Evolutionary conservation across 2,888 invertebrate species (phyloP).

Genomic region (Tipula lateralis): DNA sequence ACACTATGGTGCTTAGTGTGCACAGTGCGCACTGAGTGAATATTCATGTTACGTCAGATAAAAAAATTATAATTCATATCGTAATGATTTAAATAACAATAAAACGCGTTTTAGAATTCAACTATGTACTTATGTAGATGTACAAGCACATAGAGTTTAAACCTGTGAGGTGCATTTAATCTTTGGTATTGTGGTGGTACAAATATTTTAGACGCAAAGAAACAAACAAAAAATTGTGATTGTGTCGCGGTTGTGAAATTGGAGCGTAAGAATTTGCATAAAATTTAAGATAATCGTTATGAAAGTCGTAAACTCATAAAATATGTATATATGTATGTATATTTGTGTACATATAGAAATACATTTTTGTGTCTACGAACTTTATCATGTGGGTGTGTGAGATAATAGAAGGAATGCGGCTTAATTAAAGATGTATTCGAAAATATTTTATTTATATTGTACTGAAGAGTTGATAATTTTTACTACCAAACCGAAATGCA

Average conservation of each 20-base stretch:
- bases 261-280: constrained; percentile 13
- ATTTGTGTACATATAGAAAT: background rate
- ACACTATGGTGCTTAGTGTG: background rate
- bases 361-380: background rate
- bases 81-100: background rate
- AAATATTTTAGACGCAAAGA: background rate
- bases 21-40: background rate
- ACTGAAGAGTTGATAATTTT: too few relatives aligned
- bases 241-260: background rate
- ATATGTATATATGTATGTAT: background rate
- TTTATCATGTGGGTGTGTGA: background rate
- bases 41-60: background rate
- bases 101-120: background rate
- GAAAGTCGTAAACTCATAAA: background rate
- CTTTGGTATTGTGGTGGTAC: background rate
- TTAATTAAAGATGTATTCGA: too few relatives aligned
- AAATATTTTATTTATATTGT: too few relatives aligned
- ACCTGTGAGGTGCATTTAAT: background rate
- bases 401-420: too few relatives aligned
- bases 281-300: background rate
- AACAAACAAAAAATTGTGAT: background rate
- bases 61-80: background rate
- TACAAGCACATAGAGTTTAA: too few relatives aligned
- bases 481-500: too few relatives aligned
- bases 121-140: background rate